These are phyloP conservation scores for Cylindroiulus punctatus DNA, from an alignment of 2,888 invertebrate genomes.

Conservation along the genomic window DNA sequence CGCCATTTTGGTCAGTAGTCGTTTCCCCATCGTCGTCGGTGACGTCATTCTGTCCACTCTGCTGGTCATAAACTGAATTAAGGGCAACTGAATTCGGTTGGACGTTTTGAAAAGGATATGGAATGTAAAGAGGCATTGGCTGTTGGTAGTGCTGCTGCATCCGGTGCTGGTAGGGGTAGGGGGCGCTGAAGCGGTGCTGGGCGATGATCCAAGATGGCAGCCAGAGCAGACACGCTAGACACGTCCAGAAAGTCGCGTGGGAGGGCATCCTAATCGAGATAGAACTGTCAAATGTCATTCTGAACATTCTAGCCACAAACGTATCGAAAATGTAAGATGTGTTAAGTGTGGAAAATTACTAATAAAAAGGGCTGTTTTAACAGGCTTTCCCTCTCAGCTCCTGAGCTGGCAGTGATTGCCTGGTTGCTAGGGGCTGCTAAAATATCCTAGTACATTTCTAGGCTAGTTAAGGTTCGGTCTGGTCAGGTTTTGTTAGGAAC, in stretches of 20 bases:
- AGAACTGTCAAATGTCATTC: neutral
- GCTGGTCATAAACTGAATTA: slow-evolving; percentile 33
- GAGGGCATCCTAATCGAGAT: neutral
- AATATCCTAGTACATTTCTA: too few relatives aligned
- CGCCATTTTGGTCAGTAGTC: neutral
- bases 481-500: too few relatives aligned
- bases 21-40: neutral
- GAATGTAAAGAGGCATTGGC: neutral
- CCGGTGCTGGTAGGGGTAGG: neutral
- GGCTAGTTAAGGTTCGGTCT: too few relatives aligned
- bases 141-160: neutral
- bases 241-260: neutral
- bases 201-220: neutral
- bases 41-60: neutral
- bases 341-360: too few relatives aligned
- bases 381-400: too few relatives aligned
- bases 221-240: neutral
- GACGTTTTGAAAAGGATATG: slow-evolving; percentile 34
- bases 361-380: too few relatives aligned
- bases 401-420: too few relatives aligned
- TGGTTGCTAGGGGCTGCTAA: too few relatives aligned
- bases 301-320: too few relatives aligned
- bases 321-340: too few relatives aligned
- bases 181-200: neutral
- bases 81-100: neutral